These are phyloP conservation scores for Microcebus jonahi DNA, from an alignment of 2,113 vertebrate genomes.

Conservation along the genomic window DNA sequence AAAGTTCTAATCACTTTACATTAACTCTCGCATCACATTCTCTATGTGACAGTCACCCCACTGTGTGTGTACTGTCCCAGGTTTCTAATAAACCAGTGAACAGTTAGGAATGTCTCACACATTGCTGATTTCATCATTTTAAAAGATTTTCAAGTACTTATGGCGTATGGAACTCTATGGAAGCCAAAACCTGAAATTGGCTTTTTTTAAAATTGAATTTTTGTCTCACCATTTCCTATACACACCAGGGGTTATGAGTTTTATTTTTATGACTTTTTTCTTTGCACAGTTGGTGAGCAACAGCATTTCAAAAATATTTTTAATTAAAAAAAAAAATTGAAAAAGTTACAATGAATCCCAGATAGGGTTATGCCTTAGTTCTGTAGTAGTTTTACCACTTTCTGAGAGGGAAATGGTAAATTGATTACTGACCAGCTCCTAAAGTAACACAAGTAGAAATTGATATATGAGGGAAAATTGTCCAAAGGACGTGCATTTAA, in stretches of 20 bases:
- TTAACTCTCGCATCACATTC: not conserved
- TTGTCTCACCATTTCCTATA: slow-evolving; percentile 31
- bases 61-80: not conserved
- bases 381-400: not conserved
- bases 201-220: not conserved
- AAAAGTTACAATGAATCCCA: not conserved
- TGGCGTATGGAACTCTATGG: not conserved
- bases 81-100: not conserved
- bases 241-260: not conserved
- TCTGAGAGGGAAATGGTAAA: not conserved
- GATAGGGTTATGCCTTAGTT: not conserved
- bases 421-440: not conserved
- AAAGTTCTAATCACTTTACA: not conserved
- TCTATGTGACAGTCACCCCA: not conserved
- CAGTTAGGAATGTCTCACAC: not conserved
- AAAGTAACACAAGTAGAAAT: not conserved
- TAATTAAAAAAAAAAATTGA: slow-evolving; percentile 25
- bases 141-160: slow-evolving; percentile 5
- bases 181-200: not conserved
- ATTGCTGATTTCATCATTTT: slow-evolving; percentile 13
- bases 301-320: not conserved
- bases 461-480: not conserved
- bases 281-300: not conserved
- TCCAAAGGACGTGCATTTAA: not conserved
- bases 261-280: slow-evolving; percentile 50